Evolutionary conservation across 2,113 vertebrate genomes (phyloP).

Genomic region (Acrocephalus kingi): DNA sequence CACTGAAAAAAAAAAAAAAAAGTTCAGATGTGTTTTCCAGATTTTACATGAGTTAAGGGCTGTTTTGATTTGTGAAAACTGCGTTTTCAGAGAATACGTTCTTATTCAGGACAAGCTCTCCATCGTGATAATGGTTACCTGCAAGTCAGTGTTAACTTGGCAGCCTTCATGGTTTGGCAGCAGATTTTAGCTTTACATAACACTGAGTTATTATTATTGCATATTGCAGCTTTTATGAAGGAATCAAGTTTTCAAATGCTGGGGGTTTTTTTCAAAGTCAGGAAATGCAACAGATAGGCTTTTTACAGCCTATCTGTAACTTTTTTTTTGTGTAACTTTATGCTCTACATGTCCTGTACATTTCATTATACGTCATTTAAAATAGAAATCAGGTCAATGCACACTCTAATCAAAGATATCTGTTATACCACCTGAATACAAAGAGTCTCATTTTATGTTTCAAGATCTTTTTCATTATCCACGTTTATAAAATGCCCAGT

Average conservation of each 20-base stretch:
- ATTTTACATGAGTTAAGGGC: background rate
- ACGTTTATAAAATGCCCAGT: background rate
- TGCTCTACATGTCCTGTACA: background rate
- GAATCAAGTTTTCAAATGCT: background rate
- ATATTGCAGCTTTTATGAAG: background rate
- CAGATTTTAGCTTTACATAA: background rate
- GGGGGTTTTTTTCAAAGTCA: background rate
- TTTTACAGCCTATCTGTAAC: too few relatives aligned
- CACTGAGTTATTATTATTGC: background rate
- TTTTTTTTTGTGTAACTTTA: too few relatives aligned
- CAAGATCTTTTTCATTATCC: background rate
- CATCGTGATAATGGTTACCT: background rate
- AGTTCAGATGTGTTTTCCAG: background rate
- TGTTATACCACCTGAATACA: background rate
- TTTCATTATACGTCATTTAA: background rate
- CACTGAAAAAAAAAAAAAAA: slow-evolving; percentile 3
- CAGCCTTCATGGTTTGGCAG: background rate
- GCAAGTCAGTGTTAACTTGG: background rate
- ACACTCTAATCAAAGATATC: background rate
- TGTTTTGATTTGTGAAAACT: slow-evolving; percentile 43
- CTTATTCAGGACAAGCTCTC: background rate
- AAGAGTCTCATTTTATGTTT: background rate
- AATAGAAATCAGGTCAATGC: background rate
- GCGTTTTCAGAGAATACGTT: background rate
- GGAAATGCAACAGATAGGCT: background rate